Conservation (phyloP, 2,113 vertebrate genomes). For the Trichechus manatus region DNA sequence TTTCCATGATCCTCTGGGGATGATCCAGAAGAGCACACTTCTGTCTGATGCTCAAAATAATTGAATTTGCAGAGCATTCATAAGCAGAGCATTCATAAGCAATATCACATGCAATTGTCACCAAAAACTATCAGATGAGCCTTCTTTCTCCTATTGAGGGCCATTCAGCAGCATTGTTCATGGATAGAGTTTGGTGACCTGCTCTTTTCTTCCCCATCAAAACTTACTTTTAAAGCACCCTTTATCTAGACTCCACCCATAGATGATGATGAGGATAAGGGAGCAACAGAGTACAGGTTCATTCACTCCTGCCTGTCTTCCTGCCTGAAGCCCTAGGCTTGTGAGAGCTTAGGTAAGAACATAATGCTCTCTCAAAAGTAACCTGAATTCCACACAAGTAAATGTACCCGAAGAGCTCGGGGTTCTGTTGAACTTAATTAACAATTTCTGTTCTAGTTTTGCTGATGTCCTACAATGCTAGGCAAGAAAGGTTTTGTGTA, state of each 20-base stretch:
- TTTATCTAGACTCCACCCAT: not conserved
- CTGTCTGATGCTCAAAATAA: rapidly evolving
- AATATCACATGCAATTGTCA: not conserved
- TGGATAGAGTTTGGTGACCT: rapidly evolving
- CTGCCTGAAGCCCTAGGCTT: no score
- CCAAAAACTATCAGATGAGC: not conserved
- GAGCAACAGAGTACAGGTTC: rapidly evolving
- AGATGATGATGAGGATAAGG: rapidly evolving
- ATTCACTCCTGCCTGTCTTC: not conserved
- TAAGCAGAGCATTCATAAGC: not conserved
- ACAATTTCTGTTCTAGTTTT: not conserved
- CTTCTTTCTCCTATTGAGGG: rapidly evolving
- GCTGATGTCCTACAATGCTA: no score
- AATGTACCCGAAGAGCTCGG: rapidly evolving
- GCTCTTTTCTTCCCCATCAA: rapidly evolving
- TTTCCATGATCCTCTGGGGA: not conserved
- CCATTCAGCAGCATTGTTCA: rapidly evolving
- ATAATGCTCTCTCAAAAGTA: not conserved
- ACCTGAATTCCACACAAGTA: not conserved
- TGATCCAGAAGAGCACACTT: rapidly evolving
- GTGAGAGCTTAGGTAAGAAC: rapidly evolving
- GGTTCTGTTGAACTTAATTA: not conserved
- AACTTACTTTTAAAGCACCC: no score
- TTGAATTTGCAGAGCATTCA: no score
- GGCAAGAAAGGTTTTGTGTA: not conserved